Conservation (phyloP, 2,113 vertebrate genomes). For the Penelope pileata region DNA sequence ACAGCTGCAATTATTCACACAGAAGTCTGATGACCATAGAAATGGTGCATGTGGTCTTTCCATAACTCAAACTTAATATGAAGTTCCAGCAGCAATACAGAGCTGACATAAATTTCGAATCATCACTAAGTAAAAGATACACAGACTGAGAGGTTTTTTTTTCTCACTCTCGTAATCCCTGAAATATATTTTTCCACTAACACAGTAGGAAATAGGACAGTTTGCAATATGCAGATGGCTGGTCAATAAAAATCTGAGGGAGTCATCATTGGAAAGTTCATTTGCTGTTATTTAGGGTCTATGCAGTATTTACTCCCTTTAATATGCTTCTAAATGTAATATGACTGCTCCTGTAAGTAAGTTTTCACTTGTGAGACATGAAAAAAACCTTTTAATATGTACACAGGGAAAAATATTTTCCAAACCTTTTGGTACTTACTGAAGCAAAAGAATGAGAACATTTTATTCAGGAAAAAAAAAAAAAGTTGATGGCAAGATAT, state of each 20-base stretch:
- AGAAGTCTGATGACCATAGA: not conserved
- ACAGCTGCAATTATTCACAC: not conserved
- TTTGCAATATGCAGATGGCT: not conserved
- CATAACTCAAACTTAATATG: not conserved
- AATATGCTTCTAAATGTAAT: not conserved
- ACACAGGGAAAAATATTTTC: not conserved
- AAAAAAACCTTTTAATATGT: not conserved
- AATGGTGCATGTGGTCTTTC: not conserved
- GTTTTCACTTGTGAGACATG: not conserved
- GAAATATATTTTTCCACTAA: not conserved
- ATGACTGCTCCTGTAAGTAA: not conserved
- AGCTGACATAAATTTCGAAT: not conserved
- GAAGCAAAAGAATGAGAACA: not conserved
- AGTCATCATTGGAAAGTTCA: not conserved
- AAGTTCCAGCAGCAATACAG: not conserved
- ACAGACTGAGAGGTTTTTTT: not conserved
- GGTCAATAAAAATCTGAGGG: not conserved
- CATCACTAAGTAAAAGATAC: not conserved
- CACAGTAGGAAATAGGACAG: not conserved
- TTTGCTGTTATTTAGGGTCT: not conserved
- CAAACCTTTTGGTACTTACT: not conserved
- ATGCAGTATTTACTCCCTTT: not conserved
- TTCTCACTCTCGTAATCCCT: not conserved
- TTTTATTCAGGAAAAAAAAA: not conserved
- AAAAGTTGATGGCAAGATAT: not conserved